Percentiles rank a stretch among this genome's conserved stretches.
Evolutionary conservation across 2,888 invertebrate species (phyloP).

Genomic region (Drosophila infuscata): DNA sequence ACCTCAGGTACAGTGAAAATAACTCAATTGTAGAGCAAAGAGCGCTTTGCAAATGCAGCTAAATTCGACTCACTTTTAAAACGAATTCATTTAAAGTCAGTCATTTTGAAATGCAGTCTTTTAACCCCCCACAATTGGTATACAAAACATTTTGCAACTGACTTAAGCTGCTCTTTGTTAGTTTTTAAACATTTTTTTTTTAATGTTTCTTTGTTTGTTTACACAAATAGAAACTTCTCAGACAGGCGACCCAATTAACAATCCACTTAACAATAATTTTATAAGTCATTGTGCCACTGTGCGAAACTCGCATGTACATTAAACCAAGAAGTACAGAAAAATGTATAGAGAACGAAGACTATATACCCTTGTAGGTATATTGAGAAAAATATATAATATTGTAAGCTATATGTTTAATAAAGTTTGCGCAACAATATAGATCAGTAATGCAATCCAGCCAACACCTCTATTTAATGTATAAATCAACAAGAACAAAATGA

Average conservation of each 20-base stretch:
- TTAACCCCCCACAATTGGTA: not conserved
- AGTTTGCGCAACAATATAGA: not conserved
- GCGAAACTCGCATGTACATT: conserved; percentile 5
- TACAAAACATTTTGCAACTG: not conserved
- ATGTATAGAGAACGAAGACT: not conserved
- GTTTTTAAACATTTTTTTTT: not conserved
- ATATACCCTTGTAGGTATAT: conserved; percentile 1
- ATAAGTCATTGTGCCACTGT: conserved; percentile 25
- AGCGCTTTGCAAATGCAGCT: not conserved
- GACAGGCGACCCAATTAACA: not conserved
- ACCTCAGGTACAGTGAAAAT: conserved; percentile 23
- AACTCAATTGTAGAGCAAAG: not conserved
- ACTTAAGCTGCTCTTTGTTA: not conserved
- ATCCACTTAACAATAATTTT: not conserved
- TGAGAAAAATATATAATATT: not conserved
- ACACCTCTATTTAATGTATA: not conserved
- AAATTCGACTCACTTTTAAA: not conserved
- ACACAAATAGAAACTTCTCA: not conserved
- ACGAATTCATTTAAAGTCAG: not conserved
- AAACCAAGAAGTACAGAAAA: not conserved
- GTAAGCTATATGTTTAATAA: not conserved
- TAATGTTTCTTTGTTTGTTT: not conserved
- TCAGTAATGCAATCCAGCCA: not conserved
- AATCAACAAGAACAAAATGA: not conserved
- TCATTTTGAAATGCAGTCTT: not conserved